Base-by-base conservation (phyloP, 2,888 invertebrate species). In the Ptychoptera albimana region DNA sequence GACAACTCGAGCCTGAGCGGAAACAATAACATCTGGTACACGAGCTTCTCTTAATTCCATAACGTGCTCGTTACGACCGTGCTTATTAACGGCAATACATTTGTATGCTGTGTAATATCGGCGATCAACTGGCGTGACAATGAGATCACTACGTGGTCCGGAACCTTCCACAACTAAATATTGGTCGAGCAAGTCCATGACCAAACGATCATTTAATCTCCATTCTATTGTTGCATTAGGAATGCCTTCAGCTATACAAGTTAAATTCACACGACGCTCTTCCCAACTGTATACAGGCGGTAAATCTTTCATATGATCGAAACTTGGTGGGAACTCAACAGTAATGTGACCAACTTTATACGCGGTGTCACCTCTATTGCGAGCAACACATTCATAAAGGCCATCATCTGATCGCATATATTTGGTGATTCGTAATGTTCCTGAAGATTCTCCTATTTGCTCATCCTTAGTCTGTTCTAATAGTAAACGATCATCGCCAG, bases 171-270 rank as follows among this genome's bases (percentile, higher is more conserved):
- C 77, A 50, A 64, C 64, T 4, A 81, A 68, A 52, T 73, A 72
- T 1, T 71, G 67, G 39, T 73, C 72, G 32, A 55, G 57, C 12
- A 56, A 46, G 50, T 74, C 73, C 47, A 69, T 64, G 23, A 76
- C 59, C 47, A 71, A 71, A 39, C 64, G 58, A 32, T 74, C 73
- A 47, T 71, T 74, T 62, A 69, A 75, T 61, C 74, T 75, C 91
- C 91, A 92, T 57, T 78, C 77, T 53, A 92, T 87, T 8, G 91
- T 91, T 1, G 92, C 92, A 60, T 92, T 92, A 3, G 92, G 92
- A 55, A 92, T 74, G 58, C 79, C 75, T 63, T 87, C 84, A n/a
- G 89, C 88, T 39, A 85, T 70, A 59, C 92, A 92, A 47, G 83
- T 85, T 7, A 92, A 70, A 61, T 92, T 92, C 2, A 82, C 85